Percentiles rank a stretch among this genome's conserved stretches.
Conservation (phyloP, 2,888 invertebrate genomes). For the Fragum sueziense region DNA sequence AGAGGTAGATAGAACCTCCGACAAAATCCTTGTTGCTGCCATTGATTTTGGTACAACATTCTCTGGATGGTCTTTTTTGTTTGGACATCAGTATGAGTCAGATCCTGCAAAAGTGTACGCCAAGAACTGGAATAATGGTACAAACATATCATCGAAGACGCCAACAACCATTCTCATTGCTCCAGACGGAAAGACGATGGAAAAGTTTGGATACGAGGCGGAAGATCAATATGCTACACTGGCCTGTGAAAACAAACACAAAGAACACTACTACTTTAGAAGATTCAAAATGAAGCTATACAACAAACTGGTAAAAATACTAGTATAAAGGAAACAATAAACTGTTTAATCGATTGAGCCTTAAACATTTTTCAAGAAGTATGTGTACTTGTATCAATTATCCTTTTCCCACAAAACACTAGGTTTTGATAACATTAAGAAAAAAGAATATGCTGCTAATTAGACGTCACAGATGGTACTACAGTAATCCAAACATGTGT, state of each 20-base stretch:
- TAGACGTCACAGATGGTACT: background rate
- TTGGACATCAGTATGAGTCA: conserved; percentile 17
- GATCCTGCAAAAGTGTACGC: conserved; percentile 22
- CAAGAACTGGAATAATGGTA: conserved; percentile 26
- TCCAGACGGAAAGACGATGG: conserved; percentile 17
- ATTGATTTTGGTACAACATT: conserved; percentile 24
- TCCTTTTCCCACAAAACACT: too few relatives aligned
- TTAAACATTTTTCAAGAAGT: background rate
- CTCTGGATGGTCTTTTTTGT: conserved; percentile 29
- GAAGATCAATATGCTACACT: conserved; percentile 18
- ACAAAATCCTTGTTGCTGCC: background rate
- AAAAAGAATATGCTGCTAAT: background rate
- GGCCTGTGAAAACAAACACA: background rate
- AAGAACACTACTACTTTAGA: conserved; percentile 17
- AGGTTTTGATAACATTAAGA: too few relatives aligned
- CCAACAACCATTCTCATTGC: conserved; percentile 25
- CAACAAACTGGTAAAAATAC: conserved; percentile 9
- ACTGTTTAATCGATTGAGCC: background rate
- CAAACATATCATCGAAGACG: conserved; percentile 24
- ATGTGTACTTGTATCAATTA: too few relatives aligned
- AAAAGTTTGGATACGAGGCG: conserved; percentile 22
- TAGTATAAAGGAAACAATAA: background rate
- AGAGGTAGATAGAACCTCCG: background rate
- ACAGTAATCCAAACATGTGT: background rate
- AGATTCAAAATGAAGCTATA: conserved; percentile 30